Percentiles rank a stretch among this genome's conserved stretches.
Conservation (phyloP, 2,113 vertebrate genomes). For the Gobius niger region DNA sequence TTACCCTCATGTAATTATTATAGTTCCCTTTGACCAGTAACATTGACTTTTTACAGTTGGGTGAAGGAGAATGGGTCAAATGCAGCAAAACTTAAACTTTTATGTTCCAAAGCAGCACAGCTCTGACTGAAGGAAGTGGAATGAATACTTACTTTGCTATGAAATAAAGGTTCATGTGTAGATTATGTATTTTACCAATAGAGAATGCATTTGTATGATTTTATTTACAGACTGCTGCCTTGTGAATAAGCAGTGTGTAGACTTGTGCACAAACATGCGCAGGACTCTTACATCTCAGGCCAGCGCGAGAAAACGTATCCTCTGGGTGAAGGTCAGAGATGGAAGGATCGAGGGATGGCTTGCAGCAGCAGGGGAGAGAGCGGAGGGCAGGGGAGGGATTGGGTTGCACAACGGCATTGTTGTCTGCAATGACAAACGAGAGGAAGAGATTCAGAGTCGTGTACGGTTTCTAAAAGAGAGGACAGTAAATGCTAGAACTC, state of each 20-base stretch:
- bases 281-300: constrained; percentile 75
- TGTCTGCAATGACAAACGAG: constrained; percentile 63
- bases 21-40: constrained; percentile 37
- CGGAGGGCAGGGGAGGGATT: constrained; percentile 31
- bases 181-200: too few relatives aligned
- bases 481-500: constrained; percentile 64
- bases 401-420: constrained; percentile 71
- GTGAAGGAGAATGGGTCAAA: too few relatives aligned
- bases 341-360: constrained; percentile 65
- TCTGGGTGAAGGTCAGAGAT: constrained; percentile 75
- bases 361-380: constrained; percentile 52
- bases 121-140: too few relatives aligned
- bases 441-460: constrained; percentile 55
- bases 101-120: too few relatives aligned
- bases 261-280: constrained; percentile 25
- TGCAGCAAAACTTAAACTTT: too few relatives aligned
- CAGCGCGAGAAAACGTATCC: constrained; percentile 74
- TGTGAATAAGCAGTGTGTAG: constrained; percentile 7
- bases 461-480: constrained; percentile 66
- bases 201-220: too few relatives aligned
- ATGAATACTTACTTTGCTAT: too few relatives aligned
- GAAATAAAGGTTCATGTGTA: too few relatives aligned
- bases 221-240: constrained; percentile 57
- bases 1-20: not conserved
- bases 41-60: constrained; percentile 54